Evolutionary conservation across 2,797 vertebrate species (phyloP).

Genomic region (Labroides dimidiatus): DNA sequence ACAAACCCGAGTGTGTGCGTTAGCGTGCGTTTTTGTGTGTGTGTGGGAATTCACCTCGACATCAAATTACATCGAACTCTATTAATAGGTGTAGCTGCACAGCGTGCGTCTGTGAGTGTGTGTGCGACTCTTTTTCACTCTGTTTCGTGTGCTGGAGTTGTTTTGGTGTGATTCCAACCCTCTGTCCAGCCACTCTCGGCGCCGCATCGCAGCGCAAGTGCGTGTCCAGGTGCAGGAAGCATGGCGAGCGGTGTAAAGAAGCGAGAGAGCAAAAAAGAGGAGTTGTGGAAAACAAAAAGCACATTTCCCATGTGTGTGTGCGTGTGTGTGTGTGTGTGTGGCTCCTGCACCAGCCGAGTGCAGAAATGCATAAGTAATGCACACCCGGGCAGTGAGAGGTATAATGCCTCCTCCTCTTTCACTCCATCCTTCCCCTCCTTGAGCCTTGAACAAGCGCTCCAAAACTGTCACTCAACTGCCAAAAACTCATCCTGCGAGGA

Average conservation of each 20-base stretch:
- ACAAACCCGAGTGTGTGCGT: constrained; percentile 47
- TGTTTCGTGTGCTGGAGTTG: neutral
- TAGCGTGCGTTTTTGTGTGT: constrained; percentile 9
- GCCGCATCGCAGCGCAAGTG: constrained; percentile 1
- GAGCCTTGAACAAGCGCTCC: constrained; percentile 63
- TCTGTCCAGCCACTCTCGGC: neutral
- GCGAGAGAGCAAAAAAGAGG: neutral
- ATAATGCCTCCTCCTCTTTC: neutral
- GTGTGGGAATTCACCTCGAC: constrained; percentile 41
- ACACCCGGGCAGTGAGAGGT: constrained; percentile 42
- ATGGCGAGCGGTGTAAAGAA: neutral
- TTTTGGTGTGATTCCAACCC: neutral
- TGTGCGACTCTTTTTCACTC: neutral
- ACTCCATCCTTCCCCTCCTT: neutral
- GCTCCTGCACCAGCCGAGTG: constrained; percentile 22
- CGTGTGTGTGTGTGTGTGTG: neutral
- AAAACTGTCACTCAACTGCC: constrained; percentile 76
- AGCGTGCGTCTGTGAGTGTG: constrained; percentile 16
- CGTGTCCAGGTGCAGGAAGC: neutral
- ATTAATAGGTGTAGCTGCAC: constrained; percentile 48
- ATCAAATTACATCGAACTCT: constrained; percentile 41
- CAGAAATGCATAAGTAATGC: constrained; percentile 50
- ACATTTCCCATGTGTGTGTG: neutral
- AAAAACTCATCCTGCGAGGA: constrained; percentile 40
- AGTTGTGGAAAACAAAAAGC: neutral